Evolutionary conservation across 2,113 vertebrate genomes (phyloP), one percentile per base, ranked within the genome.

Genomic region (Triplophysa dalaica): DNA sequence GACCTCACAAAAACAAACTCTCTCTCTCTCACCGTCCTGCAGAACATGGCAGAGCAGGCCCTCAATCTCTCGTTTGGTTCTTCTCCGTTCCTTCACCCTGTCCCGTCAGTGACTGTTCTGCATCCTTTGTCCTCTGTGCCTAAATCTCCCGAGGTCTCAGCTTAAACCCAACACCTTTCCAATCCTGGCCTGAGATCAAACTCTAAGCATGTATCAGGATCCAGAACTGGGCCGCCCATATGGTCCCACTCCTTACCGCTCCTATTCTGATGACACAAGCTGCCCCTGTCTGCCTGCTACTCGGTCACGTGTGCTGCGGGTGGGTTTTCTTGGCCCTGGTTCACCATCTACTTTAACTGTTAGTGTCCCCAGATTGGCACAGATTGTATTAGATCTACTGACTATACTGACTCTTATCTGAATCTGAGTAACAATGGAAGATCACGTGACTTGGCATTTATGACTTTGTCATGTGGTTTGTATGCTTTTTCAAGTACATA

Each of bases 151-250:
- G 61, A 16, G 24, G 61, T 33, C 74, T 7, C 33, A 38, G 17
- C 22, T 65, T 33, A 52, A 74, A 79, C 60, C 58, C 56, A 64
- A 76, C 72, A 75, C 70, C 68, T 79, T 78, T 43, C 26, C 6
- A 45, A 61, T 24, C 70, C 72, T 85, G 80, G 83, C 70, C 41
- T 26, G 13, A 26, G 29, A 70, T 67, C 80, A 79, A 81, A 56
- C 68, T 69, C 77, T 67, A 62, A 79, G 66, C 33, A 29, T 38
- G 67, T 50, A 22, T 60, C 24, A 77, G 66, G 63, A 69, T 82
- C 77, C 70, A 65, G 62, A 69, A 85, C 66, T 29, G 67, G 77
- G 72, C 68, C 14, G 72, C 54, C 83, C 83, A 85, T 85, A 85
- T 85, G 83, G 80, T 80, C 81, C 60, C 22, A 58, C 50, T 74